A percentile compares a stretch with the other conserved stretches of the same genome.
Evolutionary conservation across 2,888 invertebrate genomes (phyloP).

Genomic region (Meiosimyza decipiens): DNA sequence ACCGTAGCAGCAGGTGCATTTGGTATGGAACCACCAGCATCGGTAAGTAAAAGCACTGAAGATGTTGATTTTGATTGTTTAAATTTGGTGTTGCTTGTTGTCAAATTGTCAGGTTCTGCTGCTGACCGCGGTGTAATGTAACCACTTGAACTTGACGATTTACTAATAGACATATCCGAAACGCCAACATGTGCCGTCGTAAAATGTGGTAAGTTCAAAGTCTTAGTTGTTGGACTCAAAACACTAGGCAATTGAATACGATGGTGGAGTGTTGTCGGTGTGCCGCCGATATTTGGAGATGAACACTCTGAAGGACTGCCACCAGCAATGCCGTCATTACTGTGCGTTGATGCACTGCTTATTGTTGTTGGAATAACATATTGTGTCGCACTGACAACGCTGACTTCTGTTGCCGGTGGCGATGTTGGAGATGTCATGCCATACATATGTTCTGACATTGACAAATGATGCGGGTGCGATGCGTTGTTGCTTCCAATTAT

Average conservation of each 20-base stretch:
- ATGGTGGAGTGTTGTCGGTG: conserved; percentile 21
- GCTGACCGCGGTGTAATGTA: conserved; percentile 5
- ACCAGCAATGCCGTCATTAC: conserved; percentile 45
- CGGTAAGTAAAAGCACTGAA: conserved; percentile 51
- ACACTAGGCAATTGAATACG: conserved; percentile 28
- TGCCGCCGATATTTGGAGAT: neutral
- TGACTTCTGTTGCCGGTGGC: conserved; percentile 47
- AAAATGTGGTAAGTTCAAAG: conserved; percentile 52
- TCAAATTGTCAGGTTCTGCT: conserved; percentile 11
- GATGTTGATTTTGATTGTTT: conserved; percentile 54
- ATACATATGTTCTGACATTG: conserved; percentile 63
- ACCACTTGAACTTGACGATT: neutral
- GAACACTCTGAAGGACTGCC: neutral
- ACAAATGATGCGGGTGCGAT: conserved; percentile 62
- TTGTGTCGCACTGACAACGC: conserved; percentile 57
- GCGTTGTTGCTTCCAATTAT: neutral
- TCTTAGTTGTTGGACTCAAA: conserved; percentile 45
- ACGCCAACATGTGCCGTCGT: conserved; percentile 56
- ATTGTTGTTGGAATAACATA: conserved; percentile 56
- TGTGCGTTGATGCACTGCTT: conserved; percentile 33
- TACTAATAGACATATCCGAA: conserved; percentile 6
- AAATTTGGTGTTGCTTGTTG: conserved; percentile 45
- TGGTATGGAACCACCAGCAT: conserved; percentile 37
- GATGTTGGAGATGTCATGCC: conserved; percentile 56
- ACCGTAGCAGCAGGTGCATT: conserved; percentile 43